Percentiles rank a stretch among this genome's conserved stretches.
These are phyloP conservation scores for Scalopus aquaticus DNA, from an alignment of 2,113 vertebrate genomes.

Conservation along the genomic window DNA sequence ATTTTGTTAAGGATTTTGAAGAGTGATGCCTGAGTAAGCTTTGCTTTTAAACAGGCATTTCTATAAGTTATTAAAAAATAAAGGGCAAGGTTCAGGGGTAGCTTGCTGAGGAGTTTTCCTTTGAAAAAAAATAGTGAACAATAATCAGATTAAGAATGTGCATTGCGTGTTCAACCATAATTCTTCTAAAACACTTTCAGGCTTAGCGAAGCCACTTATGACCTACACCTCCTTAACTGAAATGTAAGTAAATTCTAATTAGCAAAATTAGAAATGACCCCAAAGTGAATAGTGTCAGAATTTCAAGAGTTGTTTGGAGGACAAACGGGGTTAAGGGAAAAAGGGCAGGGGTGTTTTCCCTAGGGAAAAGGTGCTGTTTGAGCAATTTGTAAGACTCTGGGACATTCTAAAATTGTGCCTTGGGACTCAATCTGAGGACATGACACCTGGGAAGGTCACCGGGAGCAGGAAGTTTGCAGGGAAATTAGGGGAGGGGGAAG, in stretches of 20 bases:
- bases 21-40: not conserved
- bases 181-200: conserved; percentile 41
- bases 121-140: not conserved
- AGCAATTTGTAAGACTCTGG: not conserved
- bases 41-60: not conserved
- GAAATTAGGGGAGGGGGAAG: too few species aligned
- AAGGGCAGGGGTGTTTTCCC: too few species aligned
- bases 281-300: not conserved
- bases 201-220: conserved; percentile 25
- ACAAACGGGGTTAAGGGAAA: not conserved
- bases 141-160: conserved; percentile 57
- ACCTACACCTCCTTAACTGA: not conserved
- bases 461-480: too few species aligned
- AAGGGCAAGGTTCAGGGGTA: not conserved
- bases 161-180: not conserved
- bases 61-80: not conserved
- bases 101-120: not conserved
- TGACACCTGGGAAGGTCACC: too few species aligned
- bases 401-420: too few species aligned
- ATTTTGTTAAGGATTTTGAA: not conserved
- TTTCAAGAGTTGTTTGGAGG: not conserved
- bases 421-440: not conserved
- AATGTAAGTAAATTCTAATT: conserved; percentile 30
- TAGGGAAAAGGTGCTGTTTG: not conserved
- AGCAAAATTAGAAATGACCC: not conserved